phyloP scores from a whole-genome alignment of 2,888 invertebrate species.

The Cerceris ruficornis region DNA sequence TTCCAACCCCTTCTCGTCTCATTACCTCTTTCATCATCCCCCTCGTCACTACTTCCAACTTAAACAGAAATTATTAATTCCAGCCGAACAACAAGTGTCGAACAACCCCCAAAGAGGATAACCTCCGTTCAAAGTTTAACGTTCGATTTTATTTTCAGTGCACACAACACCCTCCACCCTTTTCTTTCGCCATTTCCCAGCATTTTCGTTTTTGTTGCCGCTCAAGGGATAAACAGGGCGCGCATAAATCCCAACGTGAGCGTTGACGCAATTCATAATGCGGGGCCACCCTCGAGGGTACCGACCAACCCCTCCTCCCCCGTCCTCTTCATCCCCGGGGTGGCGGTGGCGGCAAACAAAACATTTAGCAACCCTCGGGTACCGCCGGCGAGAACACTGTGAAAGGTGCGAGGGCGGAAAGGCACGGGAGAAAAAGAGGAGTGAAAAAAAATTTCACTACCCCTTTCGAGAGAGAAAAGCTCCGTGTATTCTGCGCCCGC shows the following conservation, averaged over 20 bases:
- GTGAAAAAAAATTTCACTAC: constrained; percentile 11
- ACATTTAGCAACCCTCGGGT: constrained; percentile 18
- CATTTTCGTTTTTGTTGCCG: constrained; percentile 8
- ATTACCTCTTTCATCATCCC: too few relatives aligned
- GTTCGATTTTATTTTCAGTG: constrained; percentile 17
- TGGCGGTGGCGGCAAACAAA: constrained; percentile 28
- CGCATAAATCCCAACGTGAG: constrained; percentile 28
- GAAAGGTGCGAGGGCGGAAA: constrained; percentile 27
- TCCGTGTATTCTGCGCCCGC: constrained; percentile 22
- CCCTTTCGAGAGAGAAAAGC: constrained; percentile 4
- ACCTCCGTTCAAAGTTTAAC: neutral
- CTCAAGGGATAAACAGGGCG: constrained; percentile 9
- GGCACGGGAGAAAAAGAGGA: constrained; percentile 3
- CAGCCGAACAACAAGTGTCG: too few relatives aligned
- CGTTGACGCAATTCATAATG: constrained; percentile 49
- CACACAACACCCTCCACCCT: neutral
- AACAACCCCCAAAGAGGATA: neutral
- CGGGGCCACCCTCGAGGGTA: constrained; percentile 1
- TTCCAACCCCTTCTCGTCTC: too few relatives aligned
- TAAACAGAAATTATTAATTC: too few relatives aligned
- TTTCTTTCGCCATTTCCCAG: neutral
- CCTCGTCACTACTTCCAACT: too few relatives aligned
- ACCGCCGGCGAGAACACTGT: constrained; percentile 6
- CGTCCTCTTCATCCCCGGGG: neutral
- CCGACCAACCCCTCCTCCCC: too few relatives aligned